Conservation (phyloP, 2,113 vertebrate genomes). For the Phalacrocorax aristotelis region DNA sequence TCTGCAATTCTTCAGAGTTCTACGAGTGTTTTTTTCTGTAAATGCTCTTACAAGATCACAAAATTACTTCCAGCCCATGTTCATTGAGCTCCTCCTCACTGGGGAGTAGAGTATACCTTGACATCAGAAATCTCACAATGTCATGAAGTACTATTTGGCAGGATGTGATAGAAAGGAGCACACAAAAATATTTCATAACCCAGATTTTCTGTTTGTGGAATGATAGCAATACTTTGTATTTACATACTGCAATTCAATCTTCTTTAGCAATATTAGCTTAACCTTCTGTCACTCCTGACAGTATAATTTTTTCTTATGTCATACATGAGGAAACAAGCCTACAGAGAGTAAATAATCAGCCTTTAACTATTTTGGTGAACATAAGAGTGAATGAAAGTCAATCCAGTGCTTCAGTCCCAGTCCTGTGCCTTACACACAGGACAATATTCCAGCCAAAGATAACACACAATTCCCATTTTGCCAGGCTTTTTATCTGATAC, state of each 20-base stretch:
- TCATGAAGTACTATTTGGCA: not conserved
- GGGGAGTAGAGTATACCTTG: not conserved
- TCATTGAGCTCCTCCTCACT: not conserved
- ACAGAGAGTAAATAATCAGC: not conserved
- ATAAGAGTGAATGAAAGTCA: not conserved
- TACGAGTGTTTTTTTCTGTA: not conserved
- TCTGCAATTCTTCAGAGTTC: not conserved
- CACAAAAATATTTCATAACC: constrained; percentile 1
- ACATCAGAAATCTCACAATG: not conserved
- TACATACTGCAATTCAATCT: constrained; percentile 17
- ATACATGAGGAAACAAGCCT: not conserved
- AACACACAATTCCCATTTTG: not conserved
- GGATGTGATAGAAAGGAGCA: not conserved
- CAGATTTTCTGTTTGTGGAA: constrained; percentile 8
- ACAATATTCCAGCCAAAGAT: constrained; percentile 1
- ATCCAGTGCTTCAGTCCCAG: not conserved
- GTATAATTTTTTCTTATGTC: not conserved
- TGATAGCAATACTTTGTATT: not conserved
- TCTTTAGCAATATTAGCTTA: constrained; percentile 36
- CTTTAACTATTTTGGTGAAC: not conserved
- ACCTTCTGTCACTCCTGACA: constrained; percentile 6
- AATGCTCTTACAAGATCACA: not conserved
- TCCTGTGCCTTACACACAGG: not conserved
- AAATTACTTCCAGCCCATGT: not conserved
- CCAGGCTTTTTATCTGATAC: not conserved